Base-by-base conservation (phyloP, 2,888 invertebrate species). In the Apamea sordens region DNA sequence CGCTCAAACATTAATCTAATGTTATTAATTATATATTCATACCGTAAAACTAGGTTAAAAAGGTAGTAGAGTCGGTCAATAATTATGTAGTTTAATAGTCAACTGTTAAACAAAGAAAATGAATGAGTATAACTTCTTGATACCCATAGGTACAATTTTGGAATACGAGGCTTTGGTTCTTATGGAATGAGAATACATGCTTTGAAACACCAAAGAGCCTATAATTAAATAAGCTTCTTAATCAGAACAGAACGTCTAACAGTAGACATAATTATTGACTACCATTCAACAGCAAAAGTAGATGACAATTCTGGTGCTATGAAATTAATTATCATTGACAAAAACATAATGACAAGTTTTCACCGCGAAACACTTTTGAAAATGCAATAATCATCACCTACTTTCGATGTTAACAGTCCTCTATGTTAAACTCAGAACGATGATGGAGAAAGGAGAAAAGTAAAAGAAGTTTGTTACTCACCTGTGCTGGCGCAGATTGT, bases 401-500 rank as follows among this genome's bases (percentile, higher is more conserved):
- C 24, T 73, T 73, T 44, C 2, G 32, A 56, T 36, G 2, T 85
- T 85, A 36, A 64, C 28, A 50, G 15, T 28, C 6, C 15, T 80
- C 36, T 32, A 24, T 32, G 64, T 82, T 81, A 81, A 59, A 73
- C 36, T 64, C 41, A 50, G 63, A 59, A 64, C 0, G n/a, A 67
- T 6, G 21, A 24, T 44, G 18, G 15, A 83, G 36, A 47, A 24
- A 70, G 10, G 4, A 64, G 41, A 70, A 53, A 15, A 56, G 21
- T 56, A 28, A 41, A 53, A 69, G 24, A n/a, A 63, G 0, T 4
- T n/a, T 18, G 61, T 70, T 71, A 91, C 96, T 97, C 95, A 99
- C 99, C 99, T 98, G 98, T 99, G 99, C 97, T 99, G 99, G 96
- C 99, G 98, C 93, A 99, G 97, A 96, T 99, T 99, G 97, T 99